Evolutionary conservation across 30 jellyfish, hydroid and myxozoan species (phyloP).

Genomic region (Aurelia aurita): DNA sequence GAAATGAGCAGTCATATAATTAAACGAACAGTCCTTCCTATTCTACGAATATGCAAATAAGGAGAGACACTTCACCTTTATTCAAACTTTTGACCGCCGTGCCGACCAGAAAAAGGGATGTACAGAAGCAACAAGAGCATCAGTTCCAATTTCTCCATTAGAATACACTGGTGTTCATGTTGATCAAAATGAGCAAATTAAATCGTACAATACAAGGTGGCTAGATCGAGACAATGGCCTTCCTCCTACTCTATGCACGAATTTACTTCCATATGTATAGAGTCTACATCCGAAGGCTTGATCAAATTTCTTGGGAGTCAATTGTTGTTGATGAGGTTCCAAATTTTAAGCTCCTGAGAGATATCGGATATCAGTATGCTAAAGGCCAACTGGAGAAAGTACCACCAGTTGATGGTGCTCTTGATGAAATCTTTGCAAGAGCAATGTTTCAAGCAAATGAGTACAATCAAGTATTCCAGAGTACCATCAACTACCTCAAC

Average conservation of each 20-base stretch:
- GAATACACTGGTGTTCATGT: conserved; percentile 36
- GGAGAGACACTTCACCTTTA: conserved; percentile 38
- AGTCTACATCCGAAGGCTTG: conserved; percentile 13
- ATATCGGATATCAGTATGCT: conserved; percentile 54
- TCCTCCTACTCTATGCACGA: conserved; percentile 17
- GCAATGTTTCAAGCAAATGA: too few species aligned
- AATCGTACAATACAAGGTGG: conserved; percentile 38
- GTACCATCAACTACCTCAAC: too few species aligned
- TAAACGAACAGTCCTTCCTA: conserved; percentile 24
- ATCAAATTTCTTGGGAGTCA: conserved; percentile 13
- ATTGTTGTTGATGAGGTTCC: conserved; percentile 1
- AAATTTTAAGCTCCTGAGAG: conserved; percentile 38
- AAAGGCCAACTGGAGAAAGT: too few species aligned
- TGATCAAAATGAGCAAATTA: conserved; percentile 31
- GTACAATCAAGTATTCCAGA: too few species aligned
- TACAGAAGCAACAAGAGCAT: conserved; percentile 45
- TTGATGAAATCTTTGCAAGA: too few species aligned
- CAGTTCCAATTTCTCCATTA: conserved; percentile 43
- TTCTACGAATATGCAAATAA: conserved; percentile 30
- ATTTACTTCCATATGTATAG: conserved; percentile 40
- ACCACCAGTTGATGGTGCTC: too few species aligned
- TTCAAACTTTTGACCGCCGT: conserved; percentile 51
- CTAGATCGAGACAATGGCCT: too few species aligned
- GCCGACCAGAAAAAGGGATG: conserved; percentile 61
- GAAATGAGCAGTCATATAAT: too few species aligned